Conservation (phyloP, 2,113 vertebrate genomes). For the Neodon shergylaensis region DNA sequence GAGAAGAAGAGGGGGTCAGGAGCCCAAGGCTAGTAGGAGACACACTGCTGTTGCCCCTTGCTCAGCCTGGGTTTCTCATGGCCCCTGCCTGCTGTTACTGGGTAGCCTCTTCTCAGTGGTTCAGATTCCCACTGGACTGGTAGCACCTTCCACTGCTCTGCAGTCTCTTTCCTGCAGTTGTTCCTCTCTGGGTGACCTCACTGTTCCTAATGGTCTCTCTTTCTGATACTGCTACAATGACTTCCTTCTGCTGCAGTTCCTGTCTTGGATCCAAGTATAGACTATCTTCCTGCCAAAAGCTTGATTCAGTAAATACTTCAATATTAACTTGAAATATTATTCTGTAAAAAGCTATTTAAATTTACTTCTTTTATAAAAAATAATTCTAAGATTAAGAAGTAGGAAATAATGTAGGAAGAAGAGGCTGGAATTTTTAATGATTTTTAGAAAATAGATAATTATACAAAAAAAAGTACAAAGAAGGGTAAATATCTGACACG, state of each 20-base stretch:
- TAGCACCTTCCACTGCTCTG: neutral
- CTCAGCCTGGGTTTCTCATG: neutral
- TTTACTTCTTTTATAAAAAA: neutral
- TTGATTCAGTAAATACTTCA: neutral
- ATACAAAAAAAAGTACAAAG: neutral
- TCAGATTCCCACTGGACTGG: neutral
- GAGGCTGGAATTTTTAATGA: neutral
- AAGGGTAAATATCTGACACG: neutral
- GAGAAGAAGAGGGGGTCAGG: neutral
- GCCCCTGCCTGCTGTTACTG: no score
- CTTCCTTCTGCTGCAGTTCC: neutral
- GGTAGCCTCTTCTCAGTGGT: neutral
- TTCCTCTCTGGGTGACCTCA: neutral
- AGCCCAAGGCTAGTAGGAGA: neutral
- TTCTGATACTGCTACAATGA: neutral
- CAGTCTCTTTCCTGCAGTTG: neutral
- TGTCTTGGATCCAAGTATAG: slow-evolving; percentile 22
- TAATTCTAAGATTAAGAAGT: neutral
- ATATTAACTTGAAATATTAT: neutral
- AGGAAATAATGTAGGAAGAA: neutral
- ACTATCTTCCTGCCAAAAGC: neutral
- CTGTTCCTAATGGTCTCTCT: neutral
- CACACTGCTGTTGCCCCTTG: neutral
- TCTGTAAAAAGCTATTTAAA: neutral
- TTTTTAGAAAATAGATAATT: slow-evolving; percentile 20